Conservation (phyloP, 1,140 invertebrate species). For the Drosophila takahashii region DNA sequence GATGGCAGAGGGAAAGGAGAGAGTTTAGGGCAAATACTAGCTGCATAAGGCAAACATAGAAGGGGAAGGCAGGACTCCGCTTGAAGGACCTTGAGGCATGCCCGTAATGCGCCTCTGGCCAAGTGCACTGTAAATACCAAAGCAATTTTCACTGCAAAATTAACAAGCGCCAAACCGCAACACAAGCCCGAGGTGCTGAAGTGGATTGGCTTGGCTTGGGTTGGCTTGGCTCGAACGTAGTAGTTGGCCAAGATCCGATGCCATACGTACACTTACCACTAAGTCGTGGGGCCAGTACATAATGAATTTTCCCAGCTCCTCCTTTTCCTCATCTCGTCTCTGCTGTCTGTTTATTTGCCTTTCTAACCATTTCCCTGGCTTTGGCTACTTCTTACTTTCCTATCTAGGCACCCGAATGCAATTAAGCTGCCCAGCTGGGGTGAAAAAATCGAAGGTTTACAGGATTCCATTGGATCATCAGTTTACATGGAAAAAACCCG, state of each 20-base stretch:
- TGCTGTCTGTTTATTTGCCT: slow-evolving; percentile 48
- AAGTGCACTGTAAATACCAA: slow-evolving; percentile 81
- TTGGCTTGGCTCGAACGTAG: slow-evolving; percentile 4
- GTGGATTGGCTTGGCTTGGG: slow-evolving; percentile 42
- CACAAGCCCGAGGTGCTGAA: slow-evolving; percentile 59
- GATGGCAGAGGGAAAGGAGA: slow-evolving; percentile 25
- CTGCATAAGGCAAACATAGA: slow-evolving; percentile 35
- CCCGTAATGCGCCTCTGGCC: slow-evolving; percentile 68
- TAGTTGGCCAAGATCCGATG: slow-evolving; percentile 7
- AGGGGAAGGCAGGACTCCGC: slow-evolving; percentile 1
- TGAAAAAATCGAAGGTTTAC: slow-evolving; percentile 28
- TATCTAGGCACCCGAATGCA: slow-evolving; percentile 36
- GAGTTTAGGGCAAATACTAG: slow-evolving; percentile 43
- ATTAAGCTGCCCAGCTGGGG: slow-evolving; percentile 55
- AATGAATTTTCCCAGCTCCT: slow-evolving; percentile 54
- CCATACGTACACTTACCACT: slow-evolving; percentile 35
- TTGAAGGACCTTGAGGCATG: slow-evolving; percentile 24
- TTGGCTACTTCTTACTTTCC: background rate
- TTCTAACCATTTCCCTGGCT: slow-evolving; percentile 45
- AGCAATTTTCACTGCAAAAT: slow-evolving; percentile 79
- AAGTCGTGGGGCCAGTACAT: slow-evolving; percentile 39
- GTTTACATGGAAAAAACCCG: background rate
- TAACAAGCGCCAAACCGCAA: slow-evolving; percentile 78
- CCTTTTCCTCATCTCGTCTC: background rate
- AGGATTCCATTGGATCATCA: slow-evolving; percentile 28